A percentile compares a stretch with the other conserved stretches of the same genome.
phyloP scores from a whole-genome alignment of 2,797 vertebrate species.

The Phrynocephalus forsythii region DNA sequence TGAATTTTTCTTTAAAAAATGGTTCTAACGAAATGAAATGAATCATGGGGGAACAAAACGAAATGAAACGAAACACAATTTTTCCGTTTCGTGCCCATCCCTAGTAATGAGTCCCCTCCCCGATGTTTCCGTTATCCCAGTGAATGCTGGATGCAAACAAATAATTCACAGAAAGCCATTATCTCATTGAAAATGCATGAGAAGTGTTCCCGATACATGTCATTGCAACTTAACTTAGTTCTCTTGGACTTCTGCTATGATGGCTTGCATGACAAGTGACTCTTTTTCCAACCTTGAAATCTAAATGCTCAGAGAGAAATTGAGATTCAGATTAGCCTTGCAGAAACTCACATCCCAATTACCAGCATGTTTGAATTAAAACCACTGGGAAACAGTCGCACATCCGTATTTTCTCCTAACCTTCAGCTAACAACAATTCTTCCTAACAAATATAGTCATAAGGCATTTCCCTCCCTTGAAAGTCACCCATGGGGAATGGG shows the following conservation, averaged over 20 bases:
- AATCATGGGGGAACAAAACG: no score
- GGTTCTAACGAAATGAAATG: no score
- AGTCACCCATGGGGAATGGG: conserved; percentile 46
- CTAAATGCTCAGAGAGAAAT: conserved; percentile 5
- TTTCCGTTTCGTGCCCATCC: no score
- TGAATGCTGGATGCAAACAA: neutral
- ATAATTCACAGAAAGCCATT: neutral
- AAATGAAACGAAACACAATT: no score
- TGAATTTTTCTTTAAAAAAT: no score
- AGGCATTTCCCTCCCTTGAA: conserved; percentile 62
- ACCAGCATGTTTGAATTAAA: conserved; percentile 52
- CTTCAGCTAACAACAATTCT: conserved; percentile 47
- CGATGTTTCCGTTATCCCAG: neutral
- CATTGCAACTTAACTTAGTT: conserved; percentile 53
- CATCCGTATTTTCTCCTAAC: conserved; percentile 19
- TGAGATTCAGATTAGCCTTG: conserved; percentile 44
- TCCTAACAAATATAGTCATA: conserved; percentile 58
- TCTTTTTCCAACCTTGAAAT: conserved; percentile 26
- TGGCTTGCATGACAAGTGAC: conserved; percentile 32
- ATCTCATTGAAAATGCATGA: conserved; percentile 42
- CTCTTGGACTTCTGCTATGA: conserved; percentile 2
- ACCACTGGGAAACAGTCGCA: conserved; percentile 42
- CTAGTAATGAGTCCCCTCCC: no score
- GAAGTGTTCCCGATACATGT: conserved; percentile 29
- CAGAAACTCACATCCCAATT: conserved; percentile 44